phyloP scores from a whole-genome alignment of 2,888 invertebrate genomes.

The Oxycera nigricornis region DNA sequence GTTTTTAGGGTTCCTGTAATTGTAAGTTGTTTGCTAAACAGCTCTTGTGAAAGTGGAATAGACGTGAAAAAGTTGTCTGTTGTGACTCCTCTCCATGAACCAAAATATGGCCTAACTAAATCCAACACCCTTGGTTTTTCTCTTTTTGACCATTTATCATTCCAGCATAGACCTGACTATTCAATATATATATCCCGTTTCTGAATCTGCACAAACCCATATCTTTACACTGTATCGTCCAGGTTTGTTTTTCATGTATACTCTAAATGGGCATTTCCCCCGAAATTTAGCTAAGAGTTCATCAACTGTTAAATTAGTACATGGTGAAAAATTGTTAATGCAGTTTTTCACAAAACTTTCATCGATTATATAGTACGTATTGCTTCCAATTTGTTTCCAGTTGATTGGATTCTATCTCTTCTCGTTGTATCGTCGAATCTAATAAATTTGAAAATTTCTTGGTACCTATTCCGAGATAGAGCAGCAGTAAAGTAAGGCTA shows the following conservation, averaged over 20 bases:
- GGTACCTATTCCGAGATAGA: not conserved
- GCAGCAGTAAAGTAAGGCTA: not conserved
- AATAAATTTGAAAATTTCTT: not conserved
- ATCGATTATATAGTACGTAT: not conserved
- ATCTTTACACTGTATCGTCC: not conserved
- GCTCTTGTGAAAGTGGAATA: not conserved
- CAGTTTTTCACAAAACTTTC: not conserved
- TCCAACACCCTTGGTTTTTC: not conserved
- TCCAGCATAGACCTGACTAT: not conserved
- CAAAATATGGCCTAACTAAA: constrained; percentile 12
- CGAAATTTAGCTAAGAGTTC: not conserved
- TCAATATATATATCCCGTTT: not conserved
- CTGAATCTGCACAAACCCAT: not conserved
- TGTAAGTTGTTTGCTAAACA: not conserved
- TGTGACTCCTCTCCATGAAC: constrained; percentile 5
- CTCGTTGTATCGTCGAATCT: not conserved
- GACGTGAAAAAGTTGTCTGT: constrained; percentile 3
- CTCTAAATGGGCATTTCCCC: not conserved
- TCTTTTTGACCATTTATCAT: not conserved
- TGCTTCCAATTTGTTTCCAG: not conserved
- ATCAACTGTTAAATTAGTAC: not conserved
- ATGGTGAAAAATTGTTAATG: not conserved
- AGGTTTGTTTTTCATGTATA: not conserved
- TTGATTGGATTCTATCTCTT: not conserved
- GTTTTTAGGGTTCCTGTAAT: not conserved